A percentile compares a stretch with the other conserved stretches of the same genome.
Conservation (phyloP, 2,888 invertebrate species). For the Rotaria sp. region DNA sequence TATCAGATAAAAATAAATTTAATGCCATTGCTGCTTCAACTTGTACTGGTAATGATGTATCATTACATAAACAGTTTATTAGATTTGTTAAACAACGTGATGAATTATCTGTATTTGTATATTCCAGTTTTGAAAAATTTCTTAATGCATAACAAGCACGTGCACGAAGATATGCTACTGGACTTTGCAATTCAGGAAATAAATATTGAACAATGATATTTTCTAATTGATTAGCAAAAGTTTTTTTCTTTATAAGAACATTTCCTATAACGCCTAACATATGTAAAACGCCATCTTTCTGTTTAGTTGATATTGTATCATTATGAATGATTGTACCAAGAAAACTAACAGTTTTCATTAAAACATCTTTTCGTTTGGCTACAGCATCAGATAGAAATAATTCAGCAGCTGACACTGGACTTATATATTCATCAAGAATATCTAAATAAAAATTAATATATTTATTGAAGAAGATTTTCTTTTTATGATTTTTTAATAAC, state of each 20-base stretch:
- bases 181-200: slow-evolving; percentile 80
- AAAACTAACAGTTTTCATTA: slow-evolving; percentile 83
- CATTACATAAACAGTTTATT: slow-evolving; percentile 71
- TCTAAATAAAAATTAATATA: slow-evolving; percentile 58
- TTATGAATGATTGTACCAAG: slow-evolving; percentile 71
- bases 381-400: slow-evolving; percentile 71
- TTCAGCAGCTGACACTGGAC: slow-evolving; percentile 88
- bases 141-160: slow-evolving; percentile 79
- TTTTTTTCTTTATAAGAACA: slow-evolving; percentile 62
- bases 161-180: slow-evolving; percentile 78
- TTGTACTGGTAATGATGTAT: slow-evolving; percentile 82
- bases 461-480: no score
- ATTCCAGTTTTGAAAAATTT: slow-evolving; percentile 77
- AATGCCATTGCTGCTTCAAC: slow-evolving; percentile 92
- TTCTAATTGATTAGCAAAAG: slow-evolving; percentile 87
- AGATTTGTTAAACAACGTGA: slow-evolving; percentile 72
- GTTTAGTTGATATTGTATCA: slow-evolving; percentile 49
- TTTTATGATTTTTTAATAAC: not conserved
- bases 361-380: slow-evolving; percentile 86
- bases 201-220: slow-evolving; percentile 80
- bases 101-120: slow-evolving; percentile 72
- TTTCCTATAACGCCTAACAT: slow-evolving; percentile 76
- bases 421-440: slow-evolving; percentile 90
- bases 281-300: slow-evolving; percentile 92
- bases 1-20: slow-evolving; percentile 78